Evolutionary conservation across 1,140 invertebrate genomes (phyloP).

Genomic region (Drosophila pandora): DNA sequence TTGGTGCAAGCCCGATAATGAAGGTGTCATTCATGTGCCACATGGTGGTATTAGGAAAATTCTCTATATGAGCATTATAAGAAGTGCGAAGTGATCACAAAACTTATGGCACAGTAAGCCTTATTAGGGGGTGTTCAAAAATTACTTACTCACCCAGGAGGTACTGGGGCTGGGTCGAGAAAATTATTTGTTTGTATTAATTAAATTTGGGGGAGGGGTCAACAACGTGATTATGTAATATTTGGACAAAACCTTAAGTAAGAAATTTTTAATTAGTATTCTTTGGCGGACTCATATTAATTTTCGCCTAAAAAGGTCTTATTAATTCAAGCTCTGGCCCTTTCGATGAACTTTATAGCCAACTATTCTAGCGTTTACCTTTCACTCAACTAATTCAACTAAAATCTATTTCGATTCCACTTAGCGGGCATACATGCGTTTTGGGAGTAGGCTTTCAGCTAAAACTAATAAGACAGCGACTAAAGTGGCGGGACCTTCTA

Average conservation of each 20-base stretch:
- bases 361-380: constrained; percentile 59
- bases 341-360: constrained; percentile 35
- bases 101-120: constrained; percentile 2
- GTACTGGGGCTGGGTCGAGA: too few species aligned
- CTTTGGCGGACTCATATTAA: too few species aligned
- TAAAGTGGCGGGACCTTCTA: too few species aligned
- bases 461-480: not conserved
- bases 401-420: constrained; percentile 50
- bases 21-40: constrained; percentile 7
- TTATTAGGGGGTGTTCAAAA: too few species aligned
- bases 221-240: too few species aligned
- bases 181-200: too few species aligned
- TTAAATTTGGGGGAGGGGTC: too few species aligned
- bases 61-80: constrained; percentile 17
- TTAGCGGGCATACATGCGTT: constrained; percentile 53
- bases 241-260: not conserved
- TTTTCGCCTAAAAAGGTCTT: not conserved
- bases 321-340: not conserved
- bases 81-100: not conserved
- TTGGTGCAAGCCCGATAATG: constrained; percentile 3
- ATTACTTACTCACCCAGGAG: too few species aligned
- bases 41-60: not conserved
- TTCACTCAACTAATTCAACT: constrained; percentile 55
- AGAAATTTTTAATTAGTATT: not conserved
- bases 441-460: constrained; percentile 23